Base-by-base conservation (phyloP, 2,888 invertebrate genomes). In the Platerodrilus igneus region DNA sequence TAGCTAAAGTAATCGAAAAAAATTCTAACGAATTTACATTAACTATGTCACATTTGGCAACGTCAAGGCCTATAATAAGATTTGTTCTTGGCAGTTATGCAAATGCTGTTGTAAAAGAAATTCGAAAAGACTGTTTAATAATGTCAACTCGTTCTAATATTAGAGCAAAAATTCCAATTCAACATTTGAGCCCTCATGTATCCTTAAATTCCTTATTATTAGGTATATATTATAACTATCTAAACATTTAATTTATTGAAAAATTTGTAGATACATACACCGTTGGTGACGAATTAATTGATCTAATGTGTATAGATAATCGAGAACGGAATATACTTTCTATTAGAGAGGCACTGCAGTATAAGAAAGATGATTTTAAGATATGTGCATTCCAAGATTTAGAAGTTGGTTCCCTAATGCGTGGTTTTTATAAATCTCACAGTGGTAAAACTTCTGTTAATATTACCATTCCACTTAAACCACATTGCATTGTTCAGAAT, bases 361-460 rank as follows among this genome's bases (percentile, higher is more conserved):
- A 54, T 27, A 45, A 45, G 11, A 49, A 46, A 16, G 41, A 23
- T 7, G 48, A 41, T 21, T 33, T 43, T 3, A 50, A 50, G 30
- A 22, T 59, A 18, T 49, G 48, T 3, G 54, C 46, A 21, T 52
- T 59, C 14, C 35, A 48, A 14, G 37, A 53, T 18, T 42, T 66
- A 6, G 40, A 54, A 42, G 36, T 34, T 3, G 59, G 58, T 4
- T 37, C 41, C 25, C 4, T 61, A 3, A 22, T 66, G 5, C 51
- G 63, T 20, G 63, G 63, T 46, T 59, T 56, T 2, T 56, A 59
- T 40, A n/a, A n/a, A n/a, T n/a, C n/a, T n/a, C n/a, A n/a, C n/a
- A n/a, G n/a, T n/a, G n/a, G n/a, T n/a, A n/a, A n/a, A n/a, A n/a
- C n/a, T n/a, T n/a, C n/a, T n/a, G n/a, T n/a, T n/a, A n/a, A n/a